Evolutionary conservation across 1,140 invertebrate species (phyloP).

Genomic region (Aphis craccivora): DNA sequence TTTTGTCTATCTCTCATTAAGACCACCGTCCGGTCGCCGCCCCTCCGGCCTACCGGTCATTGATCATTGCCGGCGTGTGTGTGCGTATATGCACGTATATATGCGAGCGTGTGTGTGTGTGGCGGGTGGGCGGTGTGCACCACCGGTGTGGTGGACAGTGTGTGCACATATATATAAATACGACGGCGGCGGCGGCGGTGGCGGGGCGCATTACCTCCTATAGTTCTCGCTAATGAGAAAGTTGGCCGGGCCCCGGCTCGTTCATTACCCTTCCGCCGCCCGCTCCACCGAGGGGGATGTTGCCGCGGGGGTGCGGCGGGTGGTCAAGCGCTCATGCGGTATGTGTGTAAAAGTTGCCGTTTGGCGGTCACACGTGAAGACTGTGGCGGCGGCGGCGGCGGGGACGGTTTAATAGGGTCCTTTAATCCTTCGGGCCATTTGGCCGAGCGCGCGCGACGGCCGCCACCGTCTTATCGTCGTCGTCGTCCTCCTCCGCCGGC

Average conservation of each 20-base stretch:
- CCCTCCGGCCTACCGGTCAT: slow-evolving; percentile 47
- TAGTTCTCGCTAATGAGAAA: slow-evolving; percentile 57
- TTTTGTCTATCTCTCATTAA: slow-evolving; percentile 58
- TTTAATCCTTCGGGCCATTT: slow-evolving; percentile 58
- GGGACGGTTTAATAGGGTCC: slow-evolving; percentile 56
- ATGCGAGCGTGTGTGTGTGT: no score
- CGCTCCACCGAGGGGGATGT: neutral
- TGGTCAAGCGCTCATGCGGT: neutral
- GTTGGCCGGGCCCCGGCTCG: slow-evolving; percentile 56
- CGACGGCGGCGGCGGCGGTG: neutral
- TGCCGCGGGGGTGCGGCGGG: neutral
- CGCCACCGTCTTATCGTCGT: neutral
- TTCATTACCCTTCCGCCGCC: slow-evolving; percentile 52
- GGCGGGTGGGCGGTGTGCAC: neutral
- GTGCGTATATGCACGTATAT: neutral
- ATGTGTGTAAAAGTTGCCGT: slow-evolving; percentile 54
- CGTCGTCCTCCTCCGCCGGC: neutral
- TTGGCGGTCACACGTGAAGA: slow-evolving; percentile 56
- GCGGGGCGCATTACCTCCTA: neutral
- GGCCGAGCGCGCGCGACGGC: slow-evolving; percentile 35
- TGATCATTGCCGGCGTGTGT: slow-evolving; percentile 48
- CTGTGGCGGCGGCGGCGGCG: neutral
- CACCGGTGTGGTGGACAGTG: neutral
- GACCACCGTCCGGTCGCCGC: neutral
- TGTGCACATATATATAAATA: neutral